Percentiles rank a stretch among this genome's conserved stretches.
Conservation (phyloP, 2,888 invertebrate genomes). For the Pterostichus niger region DNA sequence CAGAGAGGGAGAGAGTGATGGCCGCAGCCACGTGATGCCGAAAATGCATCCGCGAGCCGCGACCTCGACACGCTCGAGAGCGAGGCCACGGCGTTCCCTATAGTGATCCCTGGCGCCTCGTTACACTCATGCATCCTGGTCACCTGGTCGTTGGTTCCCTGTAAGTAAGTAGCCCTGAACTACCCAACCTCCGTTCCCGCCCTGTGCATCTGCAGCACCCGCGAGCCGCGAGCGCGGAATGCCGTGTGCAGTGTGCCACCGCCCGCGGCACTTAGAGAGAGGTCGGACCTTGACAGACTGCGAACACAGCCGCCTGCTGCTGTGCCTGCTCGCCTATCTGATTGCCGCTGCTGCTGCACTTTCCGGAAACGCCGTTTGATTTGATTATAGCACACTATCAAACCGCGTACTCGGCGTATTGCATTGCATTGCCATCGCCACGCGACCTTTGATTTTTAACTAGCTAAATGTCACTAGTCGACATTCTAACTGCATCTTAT, state of each 20-base stretch:
- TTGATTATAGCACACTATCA: conserved; percentile 65
- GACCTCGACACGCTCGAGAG: conserved; percentile 1
- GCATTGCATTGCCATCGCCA: conserved; percentile 64
- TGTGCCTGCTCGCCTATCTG: conserved; percentile 58
- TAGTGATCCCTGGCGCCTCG: neutral
- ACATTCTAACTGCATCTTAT: conserved; percentile 74
- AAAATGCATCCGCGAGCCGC: conserved; percentile 57
- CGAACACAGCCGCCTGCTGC: conserved; percentile 57
- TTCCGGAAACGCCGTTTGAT: conserved; percentile 67
- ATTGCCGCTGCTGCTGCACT: conserved; percentile 61
- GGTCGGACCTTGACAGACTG: conserved; percentile 67
- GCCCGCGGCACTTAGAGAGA: conserved; percentile 65
- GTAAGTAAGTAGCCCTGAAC: neutral
- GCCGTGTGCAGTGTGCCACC: conserved; percentile 63
- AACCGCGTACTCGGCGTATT: conserved; percentile 43
- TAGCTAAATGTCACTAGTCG: conserved; percentile 75
- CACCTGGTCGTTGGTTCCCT: neutral
- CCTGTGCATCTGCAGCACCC: conserved; percentile 26
- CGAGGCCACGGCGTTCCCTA: neutral
- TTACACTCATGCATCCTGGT: neutral
- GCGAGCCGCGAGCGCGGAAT: conserved; percentile 53
- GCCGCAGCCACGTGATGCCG: conserved; percentile 54
- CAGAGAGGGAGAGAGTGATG: conserved; percentile 1
- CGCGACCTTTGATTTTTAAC: conserved; percentile 70
- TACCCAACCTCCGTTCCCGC: neutral